Conservation (phyloP, 2,888 invertebrate genomes). For the Chydorus sphaericus region DNA sequence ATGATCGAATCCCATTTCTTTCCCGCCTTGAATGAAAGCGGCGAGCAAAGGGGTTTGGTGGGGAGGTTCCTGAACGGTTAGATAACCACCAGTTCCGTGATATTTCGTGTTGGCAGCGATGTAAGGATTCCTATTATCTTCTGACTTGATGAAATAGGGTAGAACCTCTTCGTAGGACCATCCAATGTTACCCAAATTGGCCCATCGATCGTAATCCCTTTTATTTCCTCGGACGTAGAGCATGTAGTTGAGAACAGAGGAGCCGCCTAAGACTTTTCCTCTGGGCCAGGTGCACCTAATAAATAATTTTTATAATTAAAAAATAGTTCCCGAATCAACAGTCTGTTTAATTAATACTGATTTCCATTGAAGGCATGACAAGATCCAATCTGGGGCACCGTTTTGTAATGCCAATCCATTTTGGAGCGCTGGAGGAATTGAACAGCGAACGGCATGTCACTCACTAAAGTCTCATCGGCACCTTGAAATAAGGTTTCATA, state of each 20-base stretch:
- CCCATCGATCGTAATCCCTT: conserved; percentile 78
- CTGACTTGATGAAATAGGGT: conserved; percentile 61
- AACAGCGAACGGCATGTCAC: conserved; percentile 73
- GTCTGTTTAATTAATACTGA: not conserved
- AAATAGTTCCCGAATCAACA: too few species aligned
- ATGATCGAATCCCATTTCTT: conserved; percentile 54
- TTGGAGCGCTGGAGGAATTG: conserved; percentile 73
- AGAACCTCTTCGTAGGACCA: conserved; percentile 67
- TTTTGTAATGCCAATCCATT: conserved; percentile 85
- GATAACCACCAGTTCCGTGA: conserved; percentile 54
- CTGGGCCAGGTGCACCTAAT: conserved; percentile 76
- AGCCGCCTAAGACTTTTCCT: conserved; percentile 81
- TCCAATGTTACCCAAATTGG: conserved; percentile 60
- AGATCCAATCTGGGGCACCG: conserved; percentile 65
- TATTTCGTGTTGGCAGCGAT: conserved; percentile 63
- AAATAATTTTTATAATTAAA: conserved; percentile 11
- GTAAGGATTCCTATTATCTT: conserved; percentile 79
- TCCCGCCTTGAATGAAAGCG: conserved; percentile 67
- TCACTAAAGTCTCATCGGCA: conserved; percentile 78
- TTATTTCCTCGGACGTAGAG: conserved; percentile 72
- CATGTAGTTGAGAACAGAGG: conserved; percentile 82
- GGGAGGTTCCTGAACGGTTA: conserved; percentile 73
- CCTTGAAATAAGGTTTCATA: too few species aligned
- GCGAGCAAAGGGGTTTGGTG: conserved; percentile 69
- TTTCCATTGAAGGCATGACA: conserved; percentile 1